Evolutionary conservation across 1,140 invertebrate genomes (phyloP), one percentile per base, ranked within the genome.

Genomic region (Archivesica marissinica): DNA sequence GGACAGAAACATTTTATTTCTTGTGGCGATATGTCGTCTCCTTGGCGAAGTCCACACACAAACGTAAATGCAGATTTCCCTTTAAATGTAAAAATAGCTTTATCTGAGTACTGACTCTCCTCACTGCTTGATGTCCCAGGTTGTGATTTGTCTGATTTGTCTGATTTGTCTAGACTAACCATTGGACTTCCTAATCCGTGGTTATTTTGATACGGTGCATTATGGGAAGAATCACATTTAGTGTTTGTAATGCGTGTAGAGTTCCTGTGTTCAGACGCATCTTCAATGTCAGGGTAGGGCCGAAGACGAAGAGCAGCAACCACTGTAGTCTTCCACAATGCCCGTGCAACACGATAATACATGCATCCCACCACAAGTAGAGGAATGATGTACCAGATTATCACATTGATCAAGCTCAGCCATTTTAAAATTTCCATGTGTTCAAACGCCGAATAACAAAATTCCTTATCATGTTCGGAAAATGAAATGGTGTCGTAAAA

Each of bases 361-460:
- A 97, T 97, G 91, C 96, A 97, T 56, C 97, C 95, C 80, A 98
- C 98, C 33, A 97, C 95, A 15, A 96, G 91, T 28, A 98, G 94
- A 0, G 98, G 98, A 6, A 97, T 94, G 30, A 96, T 95, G 94
- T 98, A 98, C 97, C 92, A 92, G n/a, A 92, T 44, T 3, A 91
- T 59, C 64, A 93, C 90, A 81, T 92, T 92, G 25, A 84, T 75
- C 13, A 84, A 41, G 52, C 72, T 75, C 30, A 84, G 23, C 0
- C 89, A 90, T 50, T 83, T 84, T 39, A 89, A 83, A 0, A 52
- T 59, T 39, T 86, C 80, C 68, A 89, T 86, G 54, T 88, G 72
- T n/a, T 88, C 74, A 35, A 75, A 23, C 1, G 80, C 52, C n/a
- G 70, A 76, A 39, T 82, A 78, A 20, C 77, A 87, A 47, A 86